These are phyloP conservation scores for Anhinga anhinga DNA, from an alignment of 2,113 vertebrate genomes.

Conservation along the genomic window DNA sequence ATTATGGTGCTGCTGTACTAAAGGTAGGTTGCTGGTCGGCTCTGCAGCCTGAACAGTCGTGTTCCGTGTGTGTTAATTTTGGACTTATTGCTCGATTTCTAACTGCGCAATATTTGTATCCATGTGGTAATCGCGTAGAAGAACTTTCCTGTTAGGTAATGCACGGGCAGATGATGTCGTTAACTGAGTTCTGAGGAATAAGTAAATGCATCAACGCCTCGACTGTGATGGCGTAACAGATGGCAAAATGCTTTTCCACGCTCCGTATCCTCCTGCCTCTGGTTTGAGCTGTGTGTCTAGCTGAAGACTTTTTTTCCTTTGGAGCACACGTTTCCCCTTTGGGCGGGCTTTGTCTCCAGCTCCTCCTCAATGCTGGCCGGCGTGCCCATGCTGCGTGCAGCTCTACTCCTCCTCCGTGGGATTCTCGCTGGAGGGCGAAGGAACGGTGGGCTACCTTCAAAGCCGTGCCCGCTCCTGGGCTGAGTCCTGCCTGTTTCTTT, in stretches of 20 bases:
- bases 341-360: background rate
- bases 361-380: background rate
- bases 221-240: fast-evolving
- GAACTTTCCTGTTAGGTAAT: fast-evolving
- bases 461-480: background rate
- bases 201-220: background rate
- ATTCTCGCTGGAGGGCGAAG: background rate
- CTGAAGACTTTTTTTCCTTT: background rate
- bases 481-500: background rate
- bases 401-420: fast-evolving
- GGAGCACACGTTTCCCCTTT: fast-evolving
- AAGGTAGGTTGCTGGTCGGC: background rate
- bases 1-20: fast-evolving
- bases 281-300: fast-evolving
- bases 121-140: fast-evolving
- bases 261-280: background rate
- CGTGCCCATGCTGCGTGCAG: no score
- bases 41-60: fast-evolving
- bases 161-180: fast-evolving
- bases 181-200: fast-evolving
- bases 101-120: fast-evolving
- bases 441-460: background rate
- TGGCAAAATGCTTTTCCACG: background rate
- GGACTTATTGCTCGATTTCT: background rate
- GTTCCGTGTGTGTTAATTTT: fast-evolving